Percentiles rank a stretch among this genome's conserved stretches.
These are phyloP conservation scores for Amphipyra berbera DNA, from an alignment of 2,888 invertebrate species.

Conservation along the genomic window DNA sequence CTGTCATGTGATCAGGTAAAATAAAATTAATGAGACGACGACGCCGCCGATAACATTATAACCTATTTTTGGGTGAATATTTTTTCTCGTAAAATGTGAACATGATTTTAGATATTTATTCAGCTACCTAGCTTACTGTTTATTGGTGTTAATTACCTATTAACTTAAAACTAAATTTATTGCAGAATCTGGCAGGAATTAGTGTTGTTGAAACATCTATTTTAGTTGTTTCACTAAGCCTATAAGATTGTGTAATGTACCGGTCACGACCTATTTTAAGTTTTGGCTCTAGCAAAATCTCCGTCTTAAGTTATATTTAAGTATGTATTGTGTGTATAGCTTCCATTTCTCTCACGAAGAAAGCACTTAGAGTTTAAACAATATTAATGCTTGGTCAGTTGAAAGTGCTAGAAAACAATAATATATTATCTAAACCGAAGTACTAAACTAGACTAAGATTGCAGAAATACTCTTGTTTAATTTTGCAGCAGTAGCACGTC, in stretches of 20 bases:
- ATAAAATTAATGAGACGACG: slow-evolving; percentile 36
- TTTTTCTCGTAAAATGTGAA: not conserved
- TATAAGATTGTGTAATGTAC: not conserved
- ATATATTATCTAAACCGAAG: slow-evolving; percentile 23
- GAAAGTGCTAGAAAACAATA: slow-evolving; percentile 29
- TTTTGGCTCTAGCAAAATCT: not conserved
- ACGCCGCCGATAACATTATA: not conserved
- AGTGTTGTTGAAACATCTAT: too few species aligned
- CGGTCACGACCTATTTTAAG: too few species aligned
- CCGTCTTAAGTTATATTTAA: too few species aligned
- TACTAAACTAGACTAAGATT: slow-evolving; percentile 15
- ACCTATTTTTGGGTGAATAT: not conserved
- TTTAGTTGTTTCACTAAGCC: not conserved
- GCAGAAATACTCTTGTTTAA: slow-evolving; percentile 11
- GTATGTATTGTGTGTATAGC: not conserved
- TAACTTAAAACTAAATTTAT: too few species aligned
- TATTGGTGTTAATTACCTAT: too few species aligned
- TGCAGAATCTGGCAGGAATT: too few species aligned
- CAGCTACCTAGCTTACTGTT: too few species aligned
- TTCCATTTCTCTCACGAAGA: slow-evolving; percentile 12
- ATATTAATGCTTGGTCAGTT: slow-evolving; percentile 48
- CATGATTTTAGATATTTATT: not conserved
- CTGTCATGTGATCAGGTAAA: slow-evolving; percentile 47
- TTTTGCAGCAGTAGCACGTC: too few species aligned
- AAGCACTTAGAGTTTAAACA: slow-evolving; percentile 47